These are phyloP conservation scores for Sinonovacula constricta DNA, from an alignment of 1,140 invertebrate genomes.

Conservation along the genomic window DNA sequence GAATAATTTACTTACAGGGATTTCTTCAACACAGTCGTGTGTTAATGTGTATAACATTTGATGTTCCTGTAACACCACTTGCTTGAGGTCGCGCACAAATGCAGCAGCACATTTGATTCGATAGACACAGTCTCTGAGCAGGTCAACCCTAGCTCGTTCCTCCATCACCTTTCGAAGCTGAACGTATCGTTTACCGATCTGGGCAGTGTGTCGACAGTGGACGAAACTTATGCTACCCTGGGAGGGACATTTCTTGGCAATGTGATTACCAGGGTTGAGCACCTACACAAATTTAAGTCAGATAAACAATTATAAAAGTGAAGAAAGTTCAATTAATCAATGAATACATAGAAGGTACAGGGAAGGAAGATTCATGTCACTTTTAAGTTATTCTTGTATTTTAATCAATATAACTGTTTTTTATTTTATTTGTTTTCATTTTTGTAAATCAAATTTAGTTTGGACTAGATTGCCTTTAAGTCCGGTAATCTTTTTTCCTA, in stretches of 20 bases:
- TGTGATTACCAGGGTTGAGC: conserved; percentile 70
- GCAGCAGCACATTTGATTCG: conserved; percentile 62
- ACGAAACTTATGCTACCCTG: conserved; percentile 70
- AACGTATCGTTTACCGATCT: conserved; percentile 67
- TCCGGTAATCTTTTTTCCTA: no score
- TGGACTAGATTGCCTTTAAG: no score
- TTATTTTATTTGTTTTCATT: no score
- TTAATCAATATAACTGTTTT: no score
- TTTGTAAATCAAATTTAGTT: no score
- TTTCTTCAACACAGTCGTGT: conserved; percentile 64
- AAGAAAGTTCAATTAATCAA: no score
- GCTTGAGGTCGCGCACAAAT: conserved; percentile 73
- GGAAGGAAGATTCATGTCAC: no score
- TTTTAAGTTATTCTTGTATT: no score
- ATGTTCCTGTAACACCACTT: conserved; percentile 69
- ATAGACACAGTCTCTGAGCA: conserved; percentile 70
- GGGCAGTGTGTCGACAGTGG: conserved; percentile 68
- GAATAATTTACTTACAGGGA: conserved; percentile 73
- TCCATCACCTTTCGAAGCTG: conserved; percentile 69
- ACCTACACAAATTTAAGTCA: conserved; percentile 69
- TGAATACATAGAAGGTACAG: no score
- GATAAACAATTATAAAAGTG: no score
- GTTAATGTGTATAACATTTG: conserved; percentile 70
- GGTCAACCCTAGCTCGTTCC: conserved; percentile 69
- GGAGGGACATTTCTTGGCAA: conserved; percentile 66